These are phyloP conservation scores for Cardinalis cardinalis DNA, from an alignment of 2,113 vertebrate species.

Conservation along the genomic window DNA sequence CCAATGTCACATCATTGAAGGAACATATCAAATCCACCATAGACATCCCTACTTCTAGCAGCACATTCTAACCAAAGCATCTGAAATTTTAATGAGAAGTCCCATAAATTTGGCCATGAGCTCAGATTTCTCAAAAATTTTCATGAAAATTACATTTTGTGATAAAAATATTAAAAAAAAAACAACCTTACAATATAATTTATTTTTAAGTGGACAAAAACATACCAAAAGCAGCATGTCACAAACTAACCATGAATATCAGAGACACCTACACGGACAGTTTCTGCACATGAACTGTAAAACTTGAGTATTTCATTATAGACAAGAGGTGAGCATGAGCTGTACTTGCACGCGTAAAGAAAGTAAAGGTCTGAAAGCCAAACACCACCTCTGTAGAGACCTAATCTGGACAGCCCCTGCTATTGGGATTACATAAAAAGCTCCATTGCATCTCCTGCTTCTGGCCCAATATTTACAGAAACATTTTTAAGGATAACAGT, in stretches of 20 bases:
- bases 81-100: background rate
- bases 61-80: background rate
- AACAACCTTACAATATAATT: background rate
- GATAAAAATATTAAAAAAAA: background rate
- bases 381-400: background rate
- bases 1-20: background rate
- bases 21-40: background rate
- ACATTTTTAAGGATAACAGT: background rate
- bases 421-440: background rate
- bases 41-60: background rate
- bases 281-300: background rate
- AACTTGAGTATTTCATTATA: background rate
- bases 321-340: background rate
- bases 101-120: background rate
- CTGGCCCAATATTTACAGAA: background rate
- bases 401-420: background rate
- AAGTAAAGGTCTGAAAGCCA: background rate
- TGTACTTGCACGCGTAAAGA: background rate
- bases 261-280: rapidly evolving
- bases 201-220: background rate
- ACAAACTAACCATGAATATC: background rate
- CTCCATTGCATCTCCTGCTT: background rate
- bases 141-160: background rate
- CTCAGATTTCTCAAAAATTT: background rate
- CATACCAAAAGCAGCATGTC: background rate